Conservation (phyloP, 37 sponge, comb jelly and placozoan species). For the Chondrilla cf. caribensis region DNA sequence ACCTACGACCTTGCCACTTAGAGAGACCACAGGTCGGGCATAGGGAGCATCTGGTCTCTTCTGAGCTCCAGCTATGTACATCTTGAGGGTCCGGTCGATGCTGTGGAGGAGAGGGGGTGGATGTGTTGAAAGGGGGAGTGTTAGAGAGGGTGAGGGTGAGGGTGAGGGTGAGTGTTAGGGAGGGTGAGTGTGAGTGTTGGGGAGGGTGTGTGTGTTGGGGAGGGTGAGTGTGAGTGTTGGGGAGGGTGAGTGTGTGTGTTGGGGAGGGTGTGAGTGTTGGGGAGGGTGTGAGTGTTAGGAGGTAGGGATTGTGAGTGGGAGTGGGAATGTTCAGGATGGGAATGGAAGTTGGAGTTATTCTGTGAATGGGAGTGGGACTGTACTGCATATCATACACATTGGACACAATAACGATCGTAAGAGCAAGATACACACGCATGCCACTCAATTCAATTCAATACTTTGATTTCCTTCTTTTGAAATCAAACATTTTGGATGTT, state of each 20-base stretch:
- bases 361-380: too few species aligned
- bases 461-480: too few species aligned
- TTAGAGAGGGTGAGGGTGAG: background rate
- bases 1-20: conserved; percentile 72
- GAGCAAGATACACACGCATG: too few species aligned
- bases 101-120: conserved; percentile 23
- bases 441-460: too few species aligned
- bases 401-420: too few species aligned
- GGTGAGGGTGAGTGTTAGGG: background rate
- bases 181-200: background rate
- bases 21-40: conserved; percentile 59
- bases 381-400: too few species aligned
- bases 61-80: conserved; percentile 94
- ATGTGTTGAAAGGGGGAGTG: background rate
- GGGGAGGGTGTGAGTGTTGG: too few species aligned
- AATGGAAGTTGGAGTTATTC: too few species aligned
- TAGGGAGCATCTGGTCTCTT: conserved; percentile 93
- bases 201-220: background rate
- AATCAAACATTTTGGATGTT: too few species aligned
- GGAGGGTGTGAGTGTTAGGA: background rate
- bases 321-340: too few species aligned
- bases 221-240: background rate
- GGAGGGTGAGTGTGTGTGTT: too few species aligned
- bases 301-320: too few species aligned
- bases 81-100: conserved; percentile 90